Evolutionary conservation across 64 coral and sea anemone species (phyloP).

Genomic region (Montipora cactus): DNA sequence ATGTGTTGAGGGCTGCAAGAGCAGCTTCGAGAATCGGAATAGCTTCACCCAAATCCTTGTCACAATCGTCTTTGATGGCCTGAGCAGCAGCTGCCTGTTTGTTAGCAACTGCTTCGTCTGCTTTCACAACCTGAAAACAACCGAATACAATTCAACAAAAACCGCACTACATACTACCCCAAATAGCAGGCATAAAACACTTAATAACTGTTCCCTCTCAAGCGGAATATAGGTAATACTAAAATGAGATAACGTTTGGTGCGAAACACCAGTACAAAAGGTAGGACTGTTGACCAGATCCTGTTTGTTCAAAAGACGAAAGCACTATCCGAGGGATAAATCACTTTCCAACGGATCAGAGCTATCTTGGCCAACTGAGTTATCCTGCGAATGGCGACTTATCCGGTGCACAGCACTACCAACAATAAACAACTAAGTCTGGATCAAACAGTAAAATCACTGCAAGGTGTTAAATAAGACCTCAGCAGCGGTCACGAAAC

Average conservation of each 20-base stretch:
- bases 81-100: conserved; percentile 97
- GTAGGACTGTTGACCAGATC: background rate
- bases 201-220: no score
- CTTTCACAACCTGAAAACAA: conserved; percentile 86
- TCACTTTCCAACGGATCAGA: no score
- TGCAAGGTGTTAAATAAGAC: no score
- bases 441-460: no score
- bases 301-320: no score
- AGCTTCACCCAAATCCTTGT: conserved; percentile 95
- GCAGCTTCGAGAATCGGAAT: conserved; percentile 97
- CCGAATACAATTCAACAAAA: background rate
- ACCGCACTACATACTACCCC: background rate
- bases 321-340: no score
- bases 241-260: background rate
- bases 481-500: no score
- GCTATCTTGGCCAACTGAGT: no score
- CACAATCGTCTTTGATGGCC: conserved; percentile 99
- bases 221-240: no score
- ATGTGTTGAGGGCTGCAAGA: conserved; percentile 93
- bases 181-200: background rate
- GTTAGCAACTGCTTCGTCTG: conserved; percentile 96
- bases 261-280: background rate
- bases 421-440: no score
- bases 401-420: no score
- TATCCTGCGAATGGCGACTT: no score